phyloP scores from a whole-genome alignment of 2,888 invertebrate species.

The Pandemis corylana region DNA sequence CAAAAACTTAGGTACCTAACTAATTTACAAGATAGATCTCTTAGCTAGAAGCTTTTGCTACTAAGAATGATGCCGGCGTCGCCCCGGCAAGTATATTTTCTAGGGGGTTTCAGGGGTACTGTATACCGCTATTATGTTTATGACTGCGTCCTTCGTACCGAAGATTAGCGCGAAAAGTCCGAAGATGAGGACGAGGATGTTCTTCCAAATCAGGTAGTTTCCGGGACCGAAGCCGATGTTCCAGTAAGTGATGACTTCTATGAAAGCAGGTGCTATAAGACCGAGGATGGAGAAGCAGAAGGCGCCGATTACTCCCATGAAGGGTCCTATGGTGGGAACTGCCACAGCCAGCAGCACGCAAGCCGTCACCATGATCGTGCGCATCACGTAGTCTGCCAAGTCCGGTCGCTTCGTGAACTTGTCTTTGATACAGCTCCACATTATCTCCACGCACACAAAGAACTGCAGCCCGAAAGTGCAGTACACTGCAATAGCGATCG shows the following conservation, averaged over 20 bases:
- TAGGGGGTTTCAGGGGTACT: conserved; percentile 22
- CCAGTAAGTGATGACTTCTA: conserved; percentile 95
- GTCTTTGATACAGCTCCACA: conserved; percentile 93
- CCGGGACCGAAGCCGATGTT: conserved; percentile 90
- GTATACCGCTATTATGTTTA: conserved; percentile 58
- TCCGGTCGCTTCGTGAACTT: conserved; percentile 87
- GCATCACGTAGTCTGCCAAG: conserved; percentile 90
- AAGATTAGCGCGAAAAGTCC: conserved; percentile 93
- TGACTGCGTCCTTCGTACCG: conserved; percentile 84
- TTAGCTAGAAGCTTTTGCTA: conserved; percentile 20
- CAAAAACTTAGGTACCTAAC: neutral
- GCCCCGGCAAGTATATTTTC: neutral
- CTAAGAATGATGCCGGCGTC: conserved; percentile 8
- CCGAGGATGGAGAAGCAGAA: conserved; percentile 97
- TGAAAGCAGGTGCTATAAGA: conserved; percentile 92
- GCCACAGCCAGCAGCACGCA: conserved; percentile 92
- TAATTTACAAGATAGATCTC: conserved; percentile 24
- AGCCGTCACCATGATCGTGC: conserved; percentile 87
- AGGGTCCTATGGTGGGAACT: conserved; percentile 94
- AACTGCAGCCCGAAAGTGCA: conserved; percentile 98
- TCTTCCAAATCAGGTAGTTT: conserved; percentile 92
- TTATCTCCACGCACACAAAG: conserved; percentile 97
- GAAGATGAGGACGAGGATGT: conserved; percentile 89
- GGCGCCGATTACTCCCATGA: conserved; percentile 96
- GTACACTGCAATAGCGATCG: conserved; percentile 95